A percentile compares a stretch with the other conserved stretches of the same genome.
Conservation (phyloP, 2,888 invertebrate species). For the Chloromyia formosa region DNA sequence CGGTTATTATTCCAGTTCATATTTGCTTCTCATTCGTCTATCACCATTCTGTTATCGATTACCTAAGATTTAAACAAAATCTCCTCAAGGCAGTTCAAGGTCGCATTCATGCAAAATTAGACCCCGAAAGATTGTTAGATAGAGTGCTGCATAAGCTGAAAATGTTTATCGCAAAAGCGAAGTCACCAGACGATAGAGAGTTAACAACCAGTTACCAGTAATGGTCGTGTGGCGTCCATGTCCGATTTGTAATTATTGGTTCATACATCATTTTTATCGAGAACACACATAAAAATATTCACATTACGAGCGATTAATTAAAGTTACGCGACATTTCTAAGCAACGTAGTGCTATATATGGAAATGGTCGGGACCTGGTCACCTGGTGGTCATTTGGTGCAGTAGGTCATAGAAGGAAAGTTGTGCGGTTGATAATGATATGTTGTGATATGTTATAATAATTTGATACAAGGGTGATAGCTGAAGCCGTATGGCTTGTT, state of each 20-base stretch:
- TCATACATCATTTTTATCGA: conserved; percentile 32
- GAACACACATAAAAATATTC: conserved; percentile 23
- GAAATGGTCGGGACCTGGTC: not conserved
- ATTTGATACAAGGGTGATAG: too few species aligned
- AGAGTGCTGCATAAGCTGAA: not conserved
- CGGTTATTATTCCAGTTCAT: too few species aligned
- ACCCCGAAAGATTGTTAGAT: conserved; percentile 1
- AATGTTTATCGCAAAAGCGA: too few species aligned
- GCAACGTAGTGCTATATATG: conserved; percentile 1
- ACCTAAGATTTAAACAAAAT: too few species aligned
- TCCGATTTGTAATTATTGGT: conserved; percentile 18
- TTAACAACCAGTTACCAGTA: conserved; percentile 1
- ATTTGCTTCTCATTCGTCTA: too few species aligned
- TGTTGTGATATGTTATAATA: too few species aligned
- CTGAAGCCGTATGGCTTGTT: too few species aligned
- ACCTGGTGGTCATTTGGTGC: not conserved
- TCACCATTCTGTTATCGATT: too few species aligned
- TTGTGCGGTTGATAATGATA: not conserved
- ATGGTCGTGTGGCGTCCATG: not conserved
- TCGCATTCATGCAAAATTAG: conserved; percentile 12
- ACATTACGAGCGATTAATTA: conserved; percentile 19
- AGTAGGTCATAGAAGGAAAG: not conserved
- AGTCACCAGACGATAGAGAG: not conserved
- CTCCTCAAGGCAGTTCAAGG: conserved; percentile 20
- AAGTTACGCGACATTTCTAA: conserved; percentile 12